A percentile compares a stretch with the other conserved stretches of the same genome.
Conservation (phyloP, 2,888 invertebrate genomes). For the Colletes collaris region DNA sequence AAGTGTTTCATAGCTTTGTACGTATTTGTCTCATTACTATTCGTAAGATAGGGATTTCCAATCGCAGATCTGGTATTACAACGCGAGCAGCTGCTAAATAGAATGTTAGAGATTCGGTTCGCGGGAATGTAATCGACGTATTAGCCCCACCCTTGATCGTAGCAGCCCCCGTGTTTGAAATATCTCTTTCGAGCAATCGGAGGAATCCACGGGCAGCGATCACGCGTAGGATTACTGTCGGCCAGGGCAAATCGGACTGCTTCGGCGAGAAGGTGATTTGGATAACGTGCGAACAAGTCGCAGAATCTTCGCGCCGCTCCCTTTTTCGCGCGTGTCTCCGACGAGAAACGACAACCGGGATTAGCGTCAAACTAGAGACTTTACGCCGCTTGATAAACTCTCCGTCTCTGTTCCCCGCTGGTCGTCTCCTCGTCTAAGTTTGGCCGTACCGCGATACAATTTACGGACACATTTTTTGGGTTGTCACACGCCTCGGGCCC, state of each 20-base stretch:
- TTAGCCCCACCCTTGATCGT: slow-evolving; percentile 32
- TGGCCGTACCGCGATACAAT: slow-evolving; percentile 19
- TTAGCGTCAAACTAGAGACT: slow-evolving; percentile 74
- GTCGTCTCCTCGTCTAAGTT: slow-evolving; percentile 42
- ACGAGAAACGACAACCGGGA: slow-evolving; percentile 66
- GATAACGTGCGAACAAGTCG: slow-evolving; percentile 66
- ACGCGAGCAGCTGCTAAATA: background rate
- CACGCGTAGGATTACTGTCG: slow-evolving; percentile 68
- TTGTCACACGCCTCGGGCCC: slow-evolving; percentile 30
- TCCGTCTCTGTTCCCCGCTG: slow-evolving; percentile 1
- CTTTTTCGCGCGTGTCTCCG: slow-evolving; percentile 55
- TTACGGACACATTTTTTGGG: slow-evolving; percentile 37
- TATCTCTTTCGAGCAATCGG: slow-evolving; percentile 42
- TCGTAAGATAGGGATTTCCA: too few relatives aligned
- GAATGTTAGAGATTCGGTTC: too few relatives aligned
- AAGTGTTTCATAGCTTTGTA: too few relatives aligned
- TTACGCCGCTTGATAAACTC: slow-evolving; percentile 66
- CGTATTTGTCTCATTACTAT: too few relatives aligned
- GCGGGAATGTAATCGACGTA: slow-evolving; percentile 55
- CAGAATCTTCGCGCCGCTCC: slow-evolving; percentile 57
- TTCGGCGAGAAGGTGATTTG: slow-evolving; percentile 57
- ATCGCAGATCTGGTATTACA: too few relatives aligned
- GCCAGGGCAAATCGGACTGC: slow-evolving; percentile 60
- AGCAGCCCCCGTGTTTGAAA: slow-evolving; percentile 32
- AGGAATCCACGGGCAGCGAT: slow-evolving; percentile 54